Evolutionary conservation across 2,113 vertebrate species (phyloP).

Genomic region (Daubentonia madagascariensis): DNA sequence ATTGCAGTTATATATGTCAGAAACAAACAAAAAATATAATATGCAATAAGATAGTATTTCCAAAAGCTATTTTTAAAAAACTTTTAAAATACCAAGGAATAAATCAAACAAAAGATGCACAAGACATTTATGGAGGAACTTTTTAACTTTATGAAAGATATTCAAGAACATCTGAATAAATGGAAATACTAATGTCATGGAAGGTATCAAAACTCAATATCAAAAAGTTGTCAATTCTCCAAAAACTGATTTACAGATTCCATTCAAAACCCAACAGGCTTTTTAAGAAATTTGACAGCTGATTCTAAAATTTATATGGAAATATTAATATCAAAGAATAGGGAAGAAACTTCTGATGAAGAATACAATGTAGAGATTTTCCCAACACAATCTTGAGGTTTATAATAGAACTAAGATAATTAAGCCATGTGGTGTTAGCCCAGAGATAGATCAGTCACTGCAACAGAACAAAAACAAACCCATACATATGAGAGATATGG

Average conservation of each 20-base stretch:
- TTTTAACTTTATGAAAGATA: background rate
- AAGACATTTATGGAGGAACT: background rate
- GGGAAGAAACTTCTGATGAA: background rate
- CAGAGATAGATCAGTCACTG: background rate
- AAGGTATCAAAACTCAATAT: background rate
- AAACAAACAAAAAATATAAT: background rate
- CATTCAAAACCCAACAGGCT: background rate
- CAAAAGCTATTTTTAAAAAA: background rate
- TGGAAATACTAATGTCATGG: background rate
- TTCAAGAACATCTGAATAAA: background rate
- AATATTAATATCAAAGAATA: background rate
- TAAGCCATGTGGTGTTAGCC: background rate
- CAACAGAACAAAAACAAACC: background rate
- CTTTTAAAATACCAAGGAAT: background rate
- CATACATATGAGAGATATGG: background rate
- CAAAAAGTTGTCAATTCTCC: background rate
- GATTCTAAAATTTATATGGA: background rate
- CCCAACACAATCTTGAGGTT: background rate
- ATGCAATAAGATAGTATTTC: background rate
- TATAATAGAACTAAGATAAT: background rate
- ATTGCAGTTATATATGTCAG: background rate
- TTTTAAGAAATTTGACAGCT: background rate
- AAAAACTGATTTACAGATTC: background rate
- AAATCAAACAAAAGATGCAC: background rate
- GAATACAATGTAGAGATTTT: background rate